phyloP scores from a whole-genome alignment of 2,113 vertebrate genomes.

The Centropus unirufus region DNA sequence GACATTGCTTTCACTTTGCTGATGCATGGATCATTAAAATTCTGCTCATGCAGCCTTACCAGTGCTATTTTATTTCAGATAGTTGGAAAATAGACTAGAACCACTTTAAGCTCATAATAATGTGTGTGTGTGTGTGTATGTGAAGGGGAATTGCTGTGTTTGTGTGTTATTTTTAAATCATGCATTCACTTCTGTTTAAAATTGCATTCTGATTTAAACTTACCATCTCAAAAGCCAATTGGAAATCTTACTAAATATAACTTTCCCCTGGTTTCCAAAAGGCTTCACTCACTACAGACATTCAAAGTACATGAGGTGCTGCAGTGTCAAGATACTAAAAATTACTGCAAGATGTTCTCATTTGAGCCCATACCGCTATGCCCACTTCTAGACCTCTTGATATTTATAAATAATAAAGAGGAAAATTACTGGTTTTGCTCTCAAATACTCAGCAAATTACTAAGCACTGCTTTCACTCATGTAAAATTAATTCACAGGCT shows the following conservation, averaged over 20 bases:
- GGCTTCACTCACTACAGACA: not conserved
- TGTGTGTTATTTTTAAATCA: not conserved
- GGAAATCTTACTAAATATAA: not conserved
- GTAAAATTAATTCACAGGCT: slow-evolving; percentile 65
- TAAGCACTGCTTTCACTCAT: slow-evolving; percentile 41
- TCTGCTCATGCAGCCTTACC: not conserved
- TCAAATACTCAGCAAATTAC: slow-evolving; percentile 68
- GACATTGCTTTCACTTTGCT: slow-evolving; percentile 32
- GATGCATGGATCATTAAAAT: slow-evolving; percentile 52
- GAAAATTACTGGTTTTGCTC: slow-evolving; percentile 58
- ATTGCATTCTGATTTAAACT: slow-evolving; percentile 28
- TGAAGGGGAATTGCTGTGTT: not conserved
- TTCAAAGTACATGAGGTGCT: slow-evolving; percentile 39
- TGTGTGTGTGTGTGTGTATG: not conserved
- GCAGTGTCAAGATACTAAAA: slow-evolving; percentile 23
- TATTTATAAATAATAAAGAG: slow-evolving; percentile 69
- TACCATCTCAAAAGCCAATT: not conserved
- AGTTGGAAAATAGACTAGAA: not conserved
- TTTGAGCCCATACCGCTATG: not conserved
- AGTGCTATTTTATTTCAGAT: not conserved
- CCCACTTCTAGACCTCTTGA: slow-evolving; percentile 14
- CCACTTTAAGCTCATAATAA: not conserved
- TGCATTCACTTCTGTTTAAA: not conserved
- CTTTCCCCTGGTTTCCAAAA: not conserved
- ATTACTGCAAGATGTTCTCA: slow-evolving; percentile 24